Percentiles rank a stretch among this genome's conserved stretches.
Conservation (phyloP, 2,888 invertebrate species). For the Morpho achilles region DNA sequence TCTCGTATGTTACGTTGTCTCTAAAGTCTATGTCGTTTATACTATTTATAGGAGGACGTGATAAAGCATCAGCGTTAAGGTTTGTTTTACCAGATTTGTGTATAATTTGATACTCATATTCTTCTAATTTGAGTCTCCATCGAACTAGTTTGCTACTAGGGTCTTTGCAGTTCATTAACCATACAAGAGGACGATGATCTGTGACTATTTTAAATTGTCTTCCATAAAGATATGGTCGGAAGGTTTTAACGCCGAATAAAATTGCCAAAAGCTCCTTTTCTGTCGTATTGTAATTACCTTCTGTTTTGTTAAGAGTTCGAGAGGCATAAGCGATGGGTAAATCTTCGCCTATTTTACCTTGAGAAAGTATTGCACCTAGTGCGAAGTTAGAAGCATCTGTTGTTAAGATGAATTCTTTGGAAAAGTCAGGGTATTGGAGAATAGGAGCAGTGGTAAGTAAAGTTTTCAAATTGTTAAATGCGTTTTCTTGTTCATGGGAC, state of each 20-base stretch:
- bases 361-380: too few relatives aligned
- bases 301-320: too few relatives aligned
- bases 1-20: neutral
- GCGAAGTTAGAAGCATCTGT: too few relatives aligned
- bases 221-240: slow-evolving; percentile 23
- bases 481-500: too few relatives aligned
- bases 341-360: too few relatives aligned
- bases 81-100: slow-evolving; percentile 22
- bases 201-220: slow-evolving; percentile 25
- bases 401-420: too few relatives aligned
- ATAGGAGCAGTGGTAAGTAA: too few relatives aligned
- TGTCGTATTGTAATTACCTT: slow-evolving; percentile 29
- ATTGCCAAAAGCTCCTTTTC: slow-evolving; percentile 45
- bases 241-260: slow-evolving; percentile 32
- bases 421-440: too few relatives aligned
- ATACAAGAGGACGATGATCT: slow-evolving; percentile 24
- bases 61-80: slow-evolving; percentile 21
- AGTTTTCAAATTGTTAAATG: too few relatives aligned
- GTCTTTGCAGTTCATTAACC: slow-evolving; percentile 41
- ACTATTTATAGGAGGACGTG: slow-evolving; percentile 15
- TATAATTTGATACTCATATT: slow-evolving; percentile 18
- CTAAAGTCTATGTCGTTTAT: neutral
- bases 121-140: slow-evolving; percentile 23
- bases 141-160: slow-evolving; percentile 29
- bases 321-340: too few relatives aligned